phyloP scores from a whole-genome alignment of 2,888 invertebrate genomes.

The Lithophane ornitopus region DNA sequence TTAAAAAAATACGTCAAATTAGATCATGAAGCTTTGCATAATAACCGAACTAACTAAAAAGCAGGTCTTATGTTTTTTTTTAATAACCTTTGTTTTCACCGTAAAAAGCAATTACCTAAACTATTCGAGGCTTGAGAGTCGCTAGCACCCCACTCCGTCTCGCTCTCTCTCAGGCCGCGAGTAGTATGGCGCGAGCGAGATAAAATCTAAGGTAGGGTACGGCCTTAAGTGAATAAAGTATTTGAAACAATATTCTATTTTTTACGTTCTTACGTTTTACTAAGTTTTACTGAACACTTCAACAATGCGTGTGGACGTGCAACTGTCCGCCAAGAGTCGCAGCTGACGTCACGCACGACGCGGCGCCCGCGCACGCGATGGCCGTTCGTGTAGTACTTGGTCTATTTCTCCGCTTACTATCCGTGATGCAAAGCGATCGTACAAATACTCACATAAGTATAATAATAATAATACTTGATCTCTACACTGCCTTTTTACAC shows the following conservation, averaged over 20 bases:
- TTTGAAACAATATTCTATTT: constrained; percentile 48
- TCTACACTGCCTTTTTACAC: constrained; percentile 60
- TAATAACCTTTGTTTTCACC: too few species aligned
- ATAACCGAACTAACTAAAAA: too few species aligned
- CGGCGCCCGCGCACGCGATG: not conserved
- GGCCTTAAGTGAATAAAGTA: constrained; percentile 36
- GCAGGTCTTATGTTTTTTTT: too few species aligned
- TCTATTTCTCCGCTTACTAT: not conserved
- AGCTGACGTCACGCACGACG: not conserved
- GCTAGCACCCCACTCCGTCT: too few species aligned
- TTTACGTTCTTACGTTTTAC: constrained; percentile 50
- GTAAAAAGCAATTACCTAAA: too few species aligned
- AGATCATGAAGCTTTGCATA: too few species aligned
- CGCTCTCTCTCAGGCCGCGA: too few species aligned
- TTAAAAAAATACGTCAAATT: too few species aligned
- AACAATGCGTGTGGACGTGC: constrained; percentile 36
- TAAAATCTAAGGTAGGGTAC: too few species aligned
- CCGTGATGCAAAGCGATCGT: constrained; percentile 21
- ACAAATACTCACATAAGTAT: constrained; percentile 60
- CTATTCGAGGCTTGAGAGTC: too few species aligned
- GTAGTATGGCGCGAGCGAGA: too few species aligned
- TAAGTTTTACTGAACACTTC: constrained; percentile 35
- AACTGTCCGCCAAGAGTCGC: constrained; percentile 16
- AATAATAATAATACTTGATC: constrained; percentile 43
- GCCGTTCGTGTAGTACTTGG: not conserved